Base-by-base conservation (phyloP, 2,113 vertebrate genomes). In the Hemiprocne comata region DNA sequence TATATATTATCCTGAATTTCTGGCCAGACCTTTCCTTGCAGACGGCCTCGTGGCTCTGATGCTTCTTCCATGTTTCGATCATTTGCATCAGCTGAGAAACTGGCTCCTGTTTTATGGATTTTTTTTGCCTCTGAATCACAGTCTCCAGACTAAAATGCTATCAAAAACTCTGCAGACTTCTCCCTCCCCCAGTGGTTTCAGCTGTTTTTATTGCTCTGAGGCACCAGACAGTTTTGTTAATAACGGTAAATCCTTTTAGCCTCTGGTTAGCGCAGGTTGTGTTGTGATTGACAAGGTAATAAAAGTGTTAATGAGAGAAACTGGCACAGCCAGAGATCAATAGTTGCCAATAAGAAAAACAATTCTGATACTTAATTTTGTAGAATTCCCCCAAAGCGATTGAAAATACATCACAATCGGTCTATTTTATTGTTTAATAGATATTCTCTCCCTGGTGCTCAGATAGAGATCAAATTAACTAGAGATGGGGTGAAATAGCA, bases 241-340 rank as follows among this genome's bases (percentile, higher is more conserved):
- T 98, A 98, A 98, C 67, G 36, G 96, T 96, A 98, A 98, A 98
- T 97, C 96, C 96, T 98, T 98, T 98, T 92, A 95, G 96, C 95
- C 93, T 81, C 95, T 97, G 92, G 94, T 96, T 97, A 96, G 93
- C 11, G 36, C 94, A 97, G 95, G 95, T 96, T 94, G 76, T 83
- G 70, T 90, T 97, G 97, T 98, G 98, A 98, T 93, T 98, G 98
- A 98, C 98, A 98, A 97, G 97, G 97, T 97, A 98, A 98, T 98
- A 98, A 98, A 98, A 98, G 97, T 98, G 97, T 98, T 98, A 98
- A 98, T 98, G 98, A 98, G 97, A 97, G 85, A 97, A 94, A 96
- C 85, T 96, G 90, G 94, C 94, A 97, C 87, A 96, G 96, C 92
- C 90, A 96, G 91, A 96, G 95, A 98, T 98, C 97, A 97, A 98